Evolutionary conservation across 2,113 vertebrate species (phyloP), one percentile per base, ranked within the genome.

Genomic region (Nannobrachium achirus): DNA sequence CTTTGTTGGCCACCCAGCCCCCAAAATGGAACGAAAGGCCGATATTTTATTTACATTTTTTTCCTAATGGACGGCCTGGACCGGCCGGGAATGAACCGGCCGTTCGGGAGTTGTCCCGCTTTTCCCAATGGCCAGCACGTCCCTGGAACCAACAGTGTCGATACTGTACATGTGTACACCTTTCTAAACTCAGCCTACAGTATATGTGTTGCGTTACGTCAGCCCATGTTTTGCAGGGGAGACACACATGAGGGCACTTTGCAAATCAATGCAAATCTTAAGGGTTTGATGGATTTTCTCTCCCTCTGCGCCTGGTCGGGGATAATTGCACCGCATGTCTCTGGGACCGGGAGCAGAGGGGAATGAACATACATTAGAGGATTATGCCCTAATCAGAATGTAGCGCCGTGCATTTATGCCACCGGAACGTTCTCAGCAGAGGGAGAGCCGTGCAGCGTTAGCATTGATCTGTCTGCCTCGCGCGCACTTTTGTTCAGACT

Each of bases 371-470:
- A 56, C 66, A 73, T 72, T 75, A 78, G 60, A 53, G 82, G 85
- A 84, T 89, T 85, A 89, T 25, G 7, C 45, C 46, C 20, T 78
- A 87, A 87, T 81, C 81, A 72, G 53, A 52, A 71, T 73, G 62
- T 85, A 61, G 75, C 66, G 11, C 70, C 42, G 56, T 63, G 49
- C 76, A 63, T 76, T 85, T 68, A 51, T 76, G 60, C 14, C 55
- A 49, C 62, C 49, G 50, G 14, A 71, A 68, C 62, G 59, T 79
- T 75, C 76, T 73, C 44, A 56, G 39, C 75, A 66, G 20, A 75
- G 63, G 48, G 68, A 48, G 25, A n/a, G 58, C 44, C 60, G 56
- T 58, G 56, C 14, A 56, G 50, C 58, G 19, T 48, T 33, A 70
- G 49, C 56, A 4, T 49, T 76, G 58, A 83, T 73, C 61, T 25